Evolutionary conservation across 2,888 invertebrate species (phyloP), one percentile per base, ranked within the genome.

Genomic region (Ctena decussata): DNA sequence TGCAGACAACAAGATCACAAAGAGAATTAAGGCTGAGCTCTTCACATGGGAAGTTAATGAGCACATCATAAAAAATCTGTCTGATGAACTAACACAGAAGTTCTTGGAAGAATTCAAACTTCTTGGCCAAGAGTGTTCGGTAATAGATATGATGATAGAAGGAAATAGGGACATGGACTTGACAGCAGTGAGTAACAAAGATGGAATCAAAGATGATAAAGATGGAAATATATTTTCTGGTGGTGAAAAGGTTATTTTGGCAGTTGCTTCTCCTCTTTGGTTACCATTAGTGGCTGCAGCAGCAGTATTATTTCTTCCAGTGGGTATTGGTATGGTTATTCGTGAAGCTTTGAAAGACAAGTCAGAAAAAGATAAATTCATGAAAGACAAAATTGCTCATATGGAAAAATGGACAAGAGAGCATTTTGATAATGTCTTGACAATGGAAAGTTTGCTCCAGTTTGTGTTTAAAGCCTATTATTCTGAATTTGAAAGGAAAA

Each of bases 201-300:
- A 15, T 6, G 30, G 53, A 15, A 24, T 2, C 1, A 18, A 30
- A 18, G 72, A 44, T 44, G 37, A 35, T n/a, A 46, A 44, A 15
- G 60, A 79, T 15, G 18, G 15, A 0, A n/a, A 77, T 18, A 21
- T 90, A 18, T 90, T 91, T 76, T 83, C 90, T 30, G 82, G 65
- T 44, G 87, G 89, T 57, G 91, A 90, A 57, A 90, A 88, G 74
- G 70, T 90, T 0, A 87, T 89, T 24, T 65, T 91, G 27, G 86
- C 81, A 1, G 80, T 90, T n/a, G 85, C 87, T 39, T 84, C 91
- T 32, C 91, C 91, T 12, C 72, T 91, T 0, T 91, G 90, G 90
- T 70, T 91, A 11, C 91, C 91, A 18, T 69, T 90, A 53, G 90
- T 90, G 3, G 84, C 88, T 21, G 89, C 84, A 0, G 90, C 91